Evolutionary conservation across 1,140 invertebrate species (phyloP).

Genomic region (Micrasema longulum): DNA sequence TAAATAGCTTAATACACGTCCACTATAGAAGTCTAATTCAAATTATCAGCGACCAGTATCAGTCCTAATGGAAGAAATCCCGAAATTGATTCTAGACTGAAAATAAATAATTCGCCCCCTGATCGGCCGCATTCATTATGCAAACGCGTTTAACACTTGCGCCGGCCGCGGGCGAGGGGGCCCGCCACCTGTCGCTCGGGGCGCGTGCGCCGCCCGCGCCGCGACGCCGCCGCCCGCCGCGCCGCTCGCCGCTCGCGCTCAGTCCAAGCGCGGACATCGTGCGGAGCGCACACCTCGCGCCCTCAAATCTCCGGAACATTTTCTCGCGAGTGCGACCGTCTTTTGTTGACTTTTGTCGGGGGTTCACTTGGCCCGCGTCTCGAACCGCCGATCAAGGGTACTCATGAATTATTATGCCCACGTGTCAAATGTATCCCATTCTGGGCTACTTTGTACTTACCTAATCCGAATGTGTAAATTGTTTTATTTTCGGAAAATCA

Average conservation of each 20-base stretch:
- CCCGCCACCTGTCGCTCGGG: slow-evolving; percentile 50
- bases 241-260: slow-evolving; percentile 24
- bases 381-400: slow-evolving; percentile 3
- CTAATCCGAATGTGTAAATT: not conserved
- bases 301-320: not conserved
- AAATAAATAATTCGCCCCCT: slow-evolving; percentile 27
- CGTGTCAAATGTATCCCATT: not conserved
- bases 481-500: slow-evolving; percentile 23
- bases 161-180: not conserved
- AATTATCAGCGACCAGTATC: not conserved
- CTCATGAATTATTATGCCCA: slow-evolving; percentile 20
- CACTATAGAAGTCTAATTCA: too few species aligned
- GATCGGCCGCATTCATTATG: slow-evolving; percentile 40
- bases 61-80: not conserved
- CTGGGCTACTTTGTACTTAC: too few species aligned
- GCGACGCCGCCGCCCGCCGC: slow-evolving; percentile 27
- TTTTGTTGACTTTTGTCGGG: slow-evolving; percentile 38
- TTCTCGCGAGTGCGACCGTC: slow-evolving; percentile 18
- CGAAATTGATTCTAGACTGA: not conserved
- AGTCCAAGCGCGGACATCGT: slow-evolving; percentile 33
- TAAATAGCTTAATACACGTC: too few species aligned
- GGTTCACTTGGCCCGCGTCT: slow-evolving; percentile 9
- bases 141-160: slow-evolving; percentile 38
- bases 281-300: slow-evolving; percentile 14
- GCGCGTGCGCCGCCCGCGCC: slow-evolving; percentile 47